Percentiles rank a stretch among this genome's conserved stretches.
phyloP scores from a whole-genome alignment of 1,140 invertebrate genomes.

The Cepaea nemoralis region DNA sequence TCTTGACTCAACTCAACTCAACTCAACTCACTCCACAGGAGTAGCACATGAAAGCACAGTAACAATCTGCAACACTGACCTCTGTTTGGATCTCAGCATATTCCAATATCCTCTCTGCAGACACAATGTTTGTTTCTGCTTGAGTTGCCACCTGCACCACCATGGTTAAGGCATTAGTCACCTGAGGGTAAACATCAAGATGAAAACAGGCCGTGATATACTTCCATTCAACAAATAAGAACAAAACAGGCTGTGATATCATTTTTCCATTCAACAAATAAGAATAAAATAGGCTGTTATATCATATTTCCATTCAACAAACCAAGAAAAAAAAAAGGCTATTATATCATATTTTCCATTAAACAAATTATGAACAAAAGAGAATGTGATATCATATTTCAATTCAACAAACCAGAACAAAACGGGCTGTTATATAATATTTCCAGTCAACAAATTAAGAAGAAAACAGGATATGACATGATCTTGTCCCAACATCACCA shows the following conservation, averaged over 20 bases:
- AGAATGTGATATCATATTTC: too few relatives aligned
- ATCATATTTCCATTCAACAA: neutral
- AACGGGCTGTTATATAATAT: too few relatives aligned
- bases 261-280: neutral
- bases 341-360: too few relatives aligned
- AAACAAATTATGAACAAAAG: too few relatives aligned
- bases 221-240: neutral
- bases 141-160: constrained; percentile 21
- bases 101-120: constrained; percentile 32
- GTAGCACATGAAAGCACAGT: neutral
- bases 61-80: constrained; percentile 1
- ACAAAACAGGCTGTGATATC: neutral
- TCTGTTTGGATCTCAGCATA: constrained; percentile 17
- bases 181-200: neutral
- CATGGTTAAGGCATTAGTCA: constrained; percentile 13
- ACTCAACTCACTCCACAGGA: neutral
- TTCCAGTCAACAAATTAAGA: too few relatives aligned
- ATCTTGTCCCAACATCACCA: too few relatives aligned
- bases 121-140: constrained; percentile 37
- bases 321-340: too few relatives aligned
- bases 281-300: neutral
- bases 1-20: too few relatives aligned
- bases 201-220: neutral
- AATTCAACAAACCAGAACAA: too few relatives aligned
- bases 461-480: too few relatives aligned